Evolutionary conservation across 2,888 invertebrate species (phyloP).

Genomic region (Elmis aenea): DNA sequence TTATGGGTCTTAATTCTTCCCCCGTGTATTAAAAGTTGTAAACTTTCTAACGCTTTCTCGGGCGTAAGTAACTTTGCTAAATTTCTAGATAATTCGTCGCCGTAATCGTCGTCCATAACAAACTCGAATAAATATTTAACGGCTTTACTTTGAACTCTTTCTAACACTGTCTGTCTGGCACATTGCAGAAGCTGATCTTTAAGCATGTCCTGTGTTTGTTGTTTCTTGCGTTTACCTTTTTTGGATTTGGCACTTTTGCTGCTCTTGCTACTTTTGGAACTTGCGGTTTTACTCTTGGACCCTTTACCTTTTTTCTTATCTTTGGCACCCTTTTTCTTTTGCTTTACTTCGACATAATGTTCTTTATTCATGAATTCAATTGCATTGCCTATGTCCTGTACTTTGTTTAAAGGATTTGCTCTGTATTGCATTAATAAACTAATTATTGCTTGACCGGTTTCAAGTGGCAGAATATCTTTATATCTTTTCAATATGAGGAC

Average conservation of each 20-base stretch:
- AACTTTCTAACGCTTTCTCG: constrained; percentile 21
- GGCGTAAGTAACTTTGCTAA: constrained; percentile 32
- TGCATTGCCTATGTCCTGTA: constrained; percentile 32
- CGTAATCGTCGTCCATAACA: constrained; percentile 26
- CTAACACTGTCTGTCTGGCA: constrained; percentile 24
- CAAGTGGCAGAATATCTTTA: constrained; percentile 24
- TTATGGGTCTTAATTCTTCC: constrained; percentile 9
- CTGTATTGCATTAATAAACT: constrained; percentile 28
- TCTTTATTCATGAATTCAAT: constrained; percentile 33
- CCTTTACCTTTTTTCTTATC: constrained; percentile 15
- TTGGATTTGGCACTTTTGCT: constrained; percentile 10
- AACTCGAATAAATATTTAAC: constrained; percentile 31
- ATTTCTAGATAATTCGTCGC: constrained; percentile 23
- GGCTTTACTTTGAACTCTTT: constrained; percentile 26
- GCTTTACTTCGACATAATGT: constrained; percentile 6
- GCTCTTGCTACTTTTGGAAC: constrained; percentile 8
- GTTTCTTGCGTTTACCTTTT: constrained; percentile 6
- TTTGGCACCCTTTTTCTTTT: constrained; percentile 7
- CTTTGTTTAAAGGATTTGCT: constrained; percentile 35
- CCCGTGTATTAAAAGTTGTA: constrained; percentile 29
- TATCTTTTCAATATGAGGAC: constrained; percentile 36
- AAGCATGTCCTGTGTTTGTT: constrained; percentile 10
- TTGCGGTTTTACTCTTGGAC: constrained; percentile 11
- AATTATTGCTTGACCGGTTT: constrained; percentile 28
- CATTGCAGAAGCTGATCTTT: constrained; percentile 24